Evolutionary conservation across 2,888 invertebrate genomes (phyloP).

Genomic region (Pristionchus exspectatus): DNA sequence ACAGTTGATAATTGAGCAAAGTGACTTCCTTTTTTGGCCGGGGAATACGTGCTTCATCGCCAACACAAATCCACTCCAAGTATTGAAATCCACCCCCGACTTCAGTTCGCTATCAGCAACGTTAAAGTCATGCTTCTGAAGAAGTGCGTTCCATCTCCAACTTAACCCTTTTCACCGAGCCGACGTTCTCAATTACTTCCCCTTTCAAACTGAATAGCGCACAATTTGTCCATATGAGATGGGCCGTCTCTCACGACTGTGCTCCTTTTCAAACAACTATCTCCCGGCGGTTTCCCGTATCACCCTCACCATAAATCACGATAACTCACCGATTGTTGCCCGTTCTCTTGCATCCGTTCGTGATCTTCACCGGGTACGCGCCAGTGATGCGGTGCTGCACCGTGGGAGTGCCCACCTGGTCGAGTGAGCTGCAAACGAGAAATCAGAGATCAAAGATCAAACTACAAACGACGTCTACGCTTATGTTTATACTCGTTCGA

Average conservation of each 20-base stretch:
- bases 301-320: neutral
- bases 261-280: no score
- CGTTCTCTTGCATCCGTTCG: slow-evolving; percentile 59
- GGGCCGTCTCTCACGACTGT: no score
- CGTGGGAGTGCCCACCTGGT: slow-evolving; percentile 64
- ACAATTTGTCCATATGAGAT: no score
- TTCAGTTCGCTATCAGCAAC: neutral
- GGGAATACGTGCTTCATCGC: no score
- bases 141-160: neutral
- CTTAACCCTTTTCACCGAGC: no score
- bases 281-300: neutral
- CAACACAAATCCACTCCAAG: no score
- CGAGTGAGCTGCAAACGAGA: slow-evolving; percentile 57
- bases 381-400: slow-evolving; percentile 74
- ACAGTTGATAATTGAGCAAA: neutral
- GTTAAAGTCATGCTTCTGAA: no score
- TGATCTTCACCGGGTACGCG: slow-evolving; percentile 72
- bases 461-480: neutral
- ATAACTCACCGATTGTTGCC: slow-evolving; percentile 58
- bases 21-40: no score
- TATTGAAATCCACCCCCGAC: no score
- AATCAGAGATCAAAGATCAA: slow-evolving; percentile 13
- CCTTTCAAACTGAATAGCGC: no score
- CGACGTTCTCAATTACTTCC: no score
- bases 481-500: no score